phyloP scores from a whole-genome alignment of 2,888 invertebrate genomes.

The Megamerina dolium region DNA sequence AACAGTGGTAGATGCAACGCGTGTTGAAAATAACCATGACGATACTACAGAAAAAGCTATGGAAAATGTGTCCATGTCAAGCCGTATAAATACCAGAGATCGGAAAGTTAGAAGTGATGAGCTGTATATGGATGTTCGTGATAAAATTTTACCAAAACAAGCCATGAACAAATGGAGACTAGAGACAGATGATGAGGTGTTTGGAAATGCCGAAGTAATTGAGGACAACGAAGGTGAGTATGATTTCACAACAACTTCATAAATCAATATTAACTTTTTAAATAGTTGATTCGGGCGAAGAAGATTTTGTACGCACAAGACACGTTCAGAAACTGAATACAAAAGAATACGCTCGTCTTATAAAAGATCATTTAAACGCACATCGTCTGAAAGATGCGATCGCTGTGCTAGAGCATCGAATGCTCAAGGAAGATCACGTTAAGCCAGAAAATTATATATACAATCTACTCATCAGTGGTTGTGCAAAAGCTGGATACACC shows the following conservation, averaged over 20 bases:
- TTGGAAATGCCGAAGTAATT: constrained; percentile 28
- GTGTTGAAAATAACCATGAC: constrained; percentile 28
- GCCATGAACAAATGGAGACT: not conserved
- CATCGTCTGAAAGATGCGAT: constrained; percentile 71
- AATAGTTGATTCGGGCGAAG: constrained; percentile 56
- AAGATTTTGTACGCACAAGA: constrained; percentile 54
- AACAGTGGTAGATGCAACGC: constrained; percentile 27
- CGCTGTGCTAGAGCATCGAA: constrained; percentile 67
- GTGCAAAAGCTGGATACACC: constrained; percentile 77
- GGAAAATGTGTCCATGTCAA: no score
- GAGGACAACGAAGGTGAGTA: constrained; percentile 11
- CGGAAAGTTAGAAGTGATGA: not conserved
- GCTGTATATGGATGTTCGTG: no score
- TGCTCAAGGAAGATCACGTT: constrained; percentile 70
- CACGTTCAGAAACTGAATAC: constrained; percentile 53
- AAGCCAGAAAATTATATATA: constrained; percentile 75
- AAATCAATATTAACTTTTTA: not conserved
- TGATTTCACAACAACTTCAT: not conserved
- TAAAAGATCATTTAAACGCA: constrained; percentile 60
- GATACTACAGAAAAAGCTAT: no score
- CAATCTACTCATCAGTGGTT: constrained; percentile 74
- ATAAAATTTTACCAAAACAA: not conserved
- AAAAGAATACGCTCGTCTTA: constrained; percentile 64
- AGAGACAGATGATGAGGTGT: constrained; percentile 30
- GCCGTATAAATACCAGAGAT: not conserved